Percentiles rank a stretch among this genome's conserved stretches.
Evolutionary conservation across 2,797 vertebrate genomes (phyloP).

Genomic region (Psittacula derbiana): DNA sequence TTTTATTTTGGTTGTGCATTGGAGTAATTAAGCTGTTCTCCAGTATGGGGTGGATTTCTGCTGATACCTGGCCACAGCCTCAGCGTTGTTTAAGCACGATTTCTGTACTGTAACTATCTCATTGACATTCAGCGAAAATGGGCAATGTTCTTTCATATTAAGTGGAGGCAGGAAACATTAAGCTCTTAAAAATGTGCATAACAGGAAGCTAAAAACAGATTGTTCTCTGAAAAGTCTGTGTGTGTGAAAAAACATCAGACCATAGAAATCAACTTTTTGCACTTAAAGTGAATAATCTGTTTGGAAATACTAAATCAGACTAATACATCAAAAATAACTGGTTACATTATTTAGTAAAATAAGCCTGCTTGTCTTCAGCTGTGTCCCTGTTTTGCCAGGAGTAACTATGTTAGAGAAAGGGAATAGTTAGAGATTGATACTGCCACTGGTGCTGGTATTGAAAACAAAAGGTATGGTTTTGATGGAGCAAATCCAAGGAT

Average conservation of each 20-base stretch:
- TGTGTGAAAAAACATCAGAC: conserved; percentile 57
- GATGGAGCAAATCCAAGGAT: background rate
- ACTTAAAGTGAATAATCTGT: conserved; percentile 56
- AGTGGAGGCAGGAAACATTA: conserved; percentile 67
- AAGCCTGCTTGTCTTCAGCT: conserved; percentile 26
- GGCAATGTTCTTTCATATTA: conserved; percentile 61
- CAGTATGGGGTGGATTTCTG: background rate
- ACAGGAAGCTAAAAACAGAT: conserved; percentile 51
- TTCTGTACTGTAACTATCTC: conserved; percentile 60
- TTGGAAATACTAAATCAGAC: conserved; percentile 50
- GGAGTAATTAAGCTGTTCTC: conserved; percentile 8
- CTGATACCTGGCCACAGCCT: conserved; percentile 32
- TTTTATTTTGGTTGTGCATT: background rate
- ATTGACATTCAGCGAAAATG: conserved; percentile 61
- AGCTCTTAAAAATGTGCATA: conserved; percentile 60
- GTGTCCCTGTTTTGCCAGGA: background rate
- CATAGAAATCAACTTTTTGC: conserved; percentile 49
- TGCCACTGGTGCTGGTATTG: background rate
- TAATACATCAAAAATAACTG: conserved; percentile 55
- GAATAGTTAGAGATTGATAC: background rate
- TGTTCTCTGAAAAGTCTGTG: conserved; percentile 55
- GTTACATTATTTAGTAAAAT: conserved; percentile 42
- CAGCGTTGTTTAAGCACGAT: background rate
- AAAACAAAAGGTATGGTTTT: background rate
- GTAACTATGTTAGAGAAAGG: background rate